These are phyloP conservation scores for Drosophila monieri DNA, from an alignment of 2,888 invertebrate species.

Conservation along the genomic window DNA sequence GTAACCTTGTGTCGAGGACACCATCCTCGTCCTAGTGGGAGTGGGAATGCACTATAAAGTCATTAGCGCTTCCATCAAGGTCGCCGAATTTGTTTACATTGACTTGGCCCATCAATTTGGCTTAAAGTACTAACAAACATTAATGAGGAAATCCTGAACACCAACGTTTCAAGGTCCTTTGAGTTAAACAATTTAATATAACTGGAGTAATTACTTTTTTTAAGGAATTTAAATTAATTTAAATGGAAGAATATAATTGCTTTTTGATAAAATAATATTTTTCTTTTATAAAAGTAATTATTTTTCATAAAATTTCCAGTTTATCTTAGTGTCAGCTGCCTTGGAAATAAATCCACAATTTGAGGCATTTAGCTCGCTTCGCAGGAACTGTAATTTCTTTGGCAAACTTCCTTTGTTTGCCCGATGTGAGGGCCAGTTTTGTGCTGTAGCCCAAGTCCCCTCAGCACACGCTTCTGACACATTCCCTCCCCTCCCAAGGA, in stretches of 20 bases:
- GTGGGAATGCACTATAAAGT: slow-evolving; percentile 50
- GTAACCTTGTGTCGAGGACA: slow-evolving; percentile 57
- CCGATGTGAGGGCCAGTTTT: slow-evolving; percentile 10
- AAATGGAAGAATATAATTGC: not conserved
- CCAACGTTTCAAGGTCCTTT: slow-evolving; percentile 25
- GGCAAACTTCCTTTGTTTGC: slow-evolving; percentile 39
- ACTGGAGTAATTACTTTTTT: not conserved
- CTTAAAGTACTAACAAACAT: slow-evolving; percentile 47
- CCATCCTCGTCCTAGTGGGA: not conserved
- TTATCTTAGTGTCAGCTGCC: not conserved
- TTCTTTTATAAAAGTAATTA: not conserved
- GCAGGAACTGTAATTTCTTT: slow-evolving; percentile 30
- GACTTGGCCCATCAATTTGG: slow-evolving; percentile 61
- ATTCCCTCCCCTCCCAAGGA: slow-evolving; percentile 51
- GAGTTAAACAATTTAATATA: not conserved
- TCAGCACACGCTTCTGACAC: slow-evolving; percentile 70
- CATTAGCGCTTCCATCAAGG: slow-evolving; percentile 74
- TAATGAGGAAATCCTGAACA: slow-evolving; percentile 42
- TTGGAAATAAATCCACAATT: slow-evolving; percentile 26
- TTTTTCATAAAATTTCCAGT: not conserved
- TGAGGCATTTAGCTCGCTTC: slow-evolving; percentile 39
- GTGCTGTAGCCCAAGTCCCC: slow-evolving; percentile 21
- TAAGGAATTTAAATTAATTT: too few relatives aligned
- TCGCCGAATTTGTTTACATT: slow-evolving; percentile 57
- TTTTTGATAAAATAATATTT: not conserved